Conservation (phyloP, 2,113 vertebrate genomes). For the Corythornis cristatus region DNA sequence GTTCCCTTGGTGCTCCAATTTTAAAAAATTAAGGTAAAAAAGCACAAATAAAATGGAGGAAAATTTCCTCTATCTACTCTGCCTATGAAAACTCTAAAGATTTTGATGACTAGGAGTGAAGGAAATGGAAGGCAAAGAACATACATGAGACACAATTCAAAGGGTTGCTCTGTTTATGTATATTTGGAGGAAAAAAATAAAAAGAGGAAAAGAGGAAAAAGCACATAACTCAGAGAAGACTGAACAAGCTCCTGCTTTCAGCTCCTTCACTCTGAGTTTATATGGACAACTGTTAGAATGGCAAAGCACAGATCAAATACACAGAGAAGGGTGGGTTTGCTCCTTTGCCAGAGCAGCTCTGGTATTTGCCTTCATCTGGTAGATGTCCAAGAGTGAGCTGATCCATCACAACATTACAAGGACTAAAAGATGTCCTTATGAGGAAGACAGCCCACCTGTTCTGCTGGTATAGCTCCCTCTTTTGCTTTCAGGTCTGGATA, state of each 20-base stretch:
- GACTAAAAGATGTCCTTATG: not conserved
- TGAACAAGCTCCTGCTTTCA: not conserved
- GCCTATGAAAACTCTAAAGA: not conserved
- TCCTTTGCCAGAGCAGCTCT: not conserved
- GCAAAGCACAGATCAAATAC: not conserved
- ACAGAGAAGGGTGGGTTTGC: not conserved
- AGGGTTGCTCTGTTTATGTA: not conserved
- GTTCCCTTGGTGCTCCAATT: not conserved
- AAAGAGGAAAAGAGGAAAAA: not conserved
- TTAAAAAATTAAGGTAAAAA: not conserved
- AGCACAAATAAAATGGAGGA: not conserved
- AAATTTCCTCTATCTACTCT: not conserved
- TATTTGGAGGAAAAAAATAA: not conserved
- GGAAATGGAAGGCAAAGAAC: slow-evolving; percentile 24
- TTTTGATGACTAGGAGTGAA: not conserved
- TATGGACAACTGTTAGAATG: not conserved
- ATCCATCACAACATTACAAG: not conserved
- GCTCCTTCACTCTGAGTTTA: not conserved
- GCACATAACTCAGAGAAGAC: not conserved
- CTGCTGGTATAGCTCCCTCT: not conserved
- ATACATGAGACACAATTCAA: not conserved
- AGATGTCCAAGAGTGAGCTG: not conserved
- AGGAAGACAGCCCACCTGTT: not conserved
- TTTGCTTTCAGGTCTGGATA: not conserved
- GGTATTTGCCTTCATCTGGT: not conserved